These are phyloP conservation scores for Drosophila paramelanica DNA, from an alignment of 2,888 invertebrate species.

Conservation along the genomic window DNA sequence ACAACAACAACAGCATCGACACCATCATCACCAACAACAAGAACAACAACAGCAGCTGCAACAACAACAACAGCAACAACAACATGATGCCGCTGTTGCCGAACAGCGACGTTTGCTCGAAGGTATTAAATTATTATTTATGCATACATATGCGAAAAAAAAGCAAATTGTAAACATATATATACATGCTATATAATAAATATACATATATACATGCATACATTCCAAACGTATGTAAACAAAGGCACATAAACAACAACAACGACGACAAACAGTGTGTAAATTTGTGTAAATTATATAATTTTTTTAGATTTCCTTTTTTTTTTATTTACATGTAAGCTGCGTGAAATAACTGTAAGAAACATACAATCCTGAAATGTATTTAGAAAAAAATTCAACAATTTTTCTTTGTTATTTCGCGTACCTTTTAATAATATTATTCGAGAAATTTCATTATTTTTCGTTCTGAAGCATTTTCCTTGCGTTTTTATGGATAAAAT, in stretches of 20 bases:
- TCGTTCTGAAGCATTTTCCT: slow-evolving; percentile 31
- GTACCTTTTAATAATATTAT: slow-evolving; percentile 13
- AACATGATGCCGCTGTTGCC: slow-evolving; percentile 73
- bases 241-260: slow-evolving; percentile 37
- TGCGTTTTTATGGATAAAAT: slow-evolving; percentile 65
- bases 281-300: slow-evolving; percentile 55
- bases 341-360: slow-evolving; percentile 23
- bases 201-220: slow-evolving; percentile 28
- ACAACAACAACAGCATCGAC: slow-evolving; percentile 57
- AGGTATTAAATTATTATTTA: slow-evolving; percentile 83
- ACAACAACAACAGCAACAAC: slow-evolving; percentile 68
- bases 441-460: slow-evolving; percentile 15
- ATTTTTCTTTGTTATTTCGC: slow-evolving; percentile 14
- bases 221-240: slow-evolving; percentile 14
- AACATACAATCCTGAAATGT: neutral
- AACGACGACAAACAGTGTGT: slow-evolving; percentile 42
- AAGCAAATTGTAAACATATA: slow-evolving; percentile 51
- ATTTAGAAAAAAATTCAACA: neutral
- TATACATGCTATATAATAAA: slow-evolving; percentile 47
- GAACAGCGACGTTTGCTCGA: slow-evolving; percentile 85
- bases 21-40: slow-evolving; percentile 64
- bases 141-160: slow-evolving; percentile 50
- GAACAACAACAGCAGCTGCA: slow-evolving; percentile 61
- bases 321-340: slow-evolving; percentile 32
- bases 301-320: slow-evolving; percentile 43